Evolutionary conservation across 2,113 vertebrate genomes (phyloP), one percentile per base, ranked within the genome.

Genomic region (Hemicordylus capensis): DNA sequence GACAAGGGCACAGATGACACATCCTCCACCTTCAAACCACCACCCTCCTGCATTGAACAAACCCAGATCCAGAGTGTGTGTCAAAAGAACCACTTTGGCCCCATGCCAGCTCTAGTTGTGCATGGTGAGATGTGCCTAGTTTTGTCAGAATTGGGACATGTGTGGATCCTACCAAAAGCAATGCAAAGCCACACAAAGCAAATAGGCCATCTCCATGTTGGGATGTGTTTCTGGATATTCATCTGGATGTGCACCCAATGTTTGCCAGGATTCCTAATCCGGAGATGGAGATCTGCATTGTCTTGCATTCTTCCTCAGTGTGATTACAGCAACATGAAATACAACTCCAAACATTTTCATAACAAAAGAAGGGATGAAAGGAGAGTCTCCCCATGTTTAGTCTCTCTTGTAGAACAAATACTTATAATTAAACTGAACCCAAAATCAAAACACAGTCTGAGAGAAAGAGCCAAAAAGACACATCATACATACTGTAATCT

Each of bases 381-480:
- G 91, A 95, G 77, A 93, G 85, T 87, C 93, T 54, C 34, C 59
- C 64, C 85, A 61, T 92, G 64, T 91, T 95, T 95, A 94, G 70
- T 93, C 70, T 93, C 74, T 92, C 56, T 88, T 88, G 87, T 61
- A 89, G 88, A 93, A 94, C 69, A 95, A 94, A 92, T 85, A 93
- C 90, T 94, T 91, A 88, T 92, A 95, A 91, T 93, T 94, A 89
- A 80, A 86, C 80, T 88, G 87, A 92, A 93, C 86, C 59, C 74
- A 48, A 87, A 87, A 93, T 93, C 26, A 91, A 91, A 94, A 79
- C 72, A 92, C 72, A 91, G 82, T 69, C 88, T 83, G 67, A 91
- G 81, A 86, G 90, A 92, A 93, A 89, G 89, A 93, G 93, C 22
- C 59, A 59, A 88, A 83, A 87, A 87, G 89, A 86, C 86, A 87